These are phyloP conservation scores for Mesorhabditis sp. DNA, from an alignment of 2,888 invertebrate genomes.

Conservation along the genomic window DNA sequence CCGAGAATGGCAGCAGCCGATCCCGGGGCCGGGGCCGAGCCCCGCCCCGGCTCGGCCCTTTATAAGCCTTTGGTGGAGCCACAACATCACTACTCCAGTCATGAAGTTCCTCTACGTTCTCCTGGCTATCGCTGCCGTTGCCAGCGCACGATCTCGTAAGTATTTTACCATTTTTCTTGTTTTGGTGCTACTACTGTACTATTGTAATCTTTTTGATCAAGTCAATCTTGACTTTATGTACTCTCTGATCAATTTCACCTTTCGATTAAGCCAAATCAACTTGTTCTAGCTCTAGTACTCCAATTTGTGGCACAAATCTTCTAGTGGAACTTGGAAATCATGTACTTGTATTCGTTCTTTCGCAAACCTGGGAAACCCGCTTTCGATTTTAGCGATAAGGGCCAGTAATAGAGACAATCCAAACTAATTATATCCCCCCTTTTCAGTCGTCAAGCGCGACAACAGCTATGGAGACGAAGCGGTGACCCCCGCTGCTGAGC, in stretches of 20 bases:
- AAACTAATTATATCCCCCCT: no score
- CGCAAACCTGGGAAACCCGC: conserved; percentile 22
- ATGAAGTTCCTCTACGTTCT: conserved; percentile 6
- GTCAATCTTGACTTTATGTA: neutral
- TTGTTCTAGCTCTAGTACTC: no score
- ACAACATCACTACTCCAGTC: neutral
- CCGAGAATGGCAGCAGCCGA: neutral
- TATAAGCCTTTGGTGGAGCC: neutral
- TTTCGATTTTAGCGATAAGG: conserved; percentile 10
- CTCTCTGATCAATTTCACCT: no score
- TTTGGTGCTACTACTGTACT: neutral
- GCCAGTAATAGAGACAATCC: no score
- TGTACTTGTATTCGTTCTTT: conserved; percentile 25
- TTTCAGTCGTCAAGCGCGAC: conserved; percentile 14
- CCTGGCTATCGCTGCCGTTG: conserved; percentile 3
- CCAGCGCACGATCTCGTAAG: conserved; percentile 1
- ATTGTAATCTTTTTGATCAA: neutral
- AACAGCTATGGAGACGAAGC: conserved; percentile 35
- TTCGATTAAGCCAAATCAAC: no score
- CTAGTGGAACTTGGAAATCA: conserved; percentile 21
- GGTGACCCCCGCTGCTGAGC: conserved; percentile 11
- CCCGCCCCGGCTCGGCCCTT: conserved; percentile 4
- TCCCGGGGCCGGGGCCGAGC: conserved; percentile 3
- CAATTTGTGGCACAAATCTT: conserved; percentile 12
- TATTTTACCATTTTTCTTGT: neutral